Evolutionary conservation across 2,888 invertebrate species (phyloP).

Genomic region (Lamproptera curius): DNA sequence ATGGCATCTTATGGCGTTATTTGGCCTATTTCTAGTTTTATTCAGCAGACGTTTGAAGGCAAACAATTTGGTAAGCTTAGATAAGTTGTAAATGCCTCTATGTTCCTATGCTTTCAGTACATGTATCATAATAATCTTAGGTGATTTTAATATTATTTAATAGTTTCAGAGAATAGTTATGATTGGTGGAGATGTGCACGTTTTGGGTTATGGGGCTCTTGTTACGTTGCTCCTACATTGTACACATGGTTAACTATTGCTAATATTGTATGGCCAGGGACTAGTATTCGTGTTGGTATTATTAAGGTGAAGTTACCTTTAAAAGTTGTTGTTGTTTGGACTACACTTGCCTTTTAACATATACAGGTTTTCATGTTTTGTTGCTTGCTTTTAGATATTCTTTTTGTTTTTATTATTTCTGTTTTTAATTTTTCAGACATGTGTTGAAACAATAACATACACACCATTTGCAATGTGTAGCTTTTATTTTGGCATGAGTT

Average conservation of each 20-base stretch:
- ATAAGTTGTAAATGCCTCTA: slow-evolving; percentile 6
- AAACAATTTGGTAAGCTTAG: slow-evolving; percentile 76
- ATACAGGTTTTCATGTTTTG: too few species aligned
- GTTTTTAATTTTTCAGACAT: slow-evolving; percentile 72
- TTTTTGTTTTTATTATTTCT: not conserved
- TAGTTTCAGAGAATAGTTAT: slow-evolving; percentile 64
- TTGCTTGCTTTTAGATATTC: not conserved
- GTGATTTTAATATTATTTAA: too few species aligned
- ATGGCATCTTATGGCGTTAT: slow-evolving; percentile 85
- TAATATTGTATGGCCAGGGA: slow-evolving; percentile 86
- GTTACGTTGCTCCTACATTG: slow-evolving; percentile 89
- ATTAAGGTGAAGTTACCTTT: slow-evolving; percentile 78
- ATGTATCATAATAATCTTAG: slow-evolving; percentile 7
- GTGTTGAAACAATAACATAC: slow-evolving; percentile 86
- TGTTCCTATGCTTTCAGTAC: not conserved
- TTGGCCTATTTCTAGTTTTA: slow-evolving; percentile 85
- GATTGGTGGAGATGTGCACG: slow-evolving; percentile 84
- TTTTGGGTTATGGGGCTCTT: slow-evolving; percentile 88
- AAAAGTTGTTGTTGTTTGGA: not conserved
- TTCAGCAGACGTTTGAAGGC: slow-evolving; percentile 84
- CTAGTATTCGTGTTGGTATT: slow-evolving; percentile 82
- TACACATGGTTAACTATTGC: slow-evolving; percentile 89
- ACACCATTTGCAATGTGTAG: slow-evolving; percentile 87
- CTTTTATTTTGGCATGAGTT: slow-evolving; percentile 87
- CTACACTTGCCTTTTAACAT: too few species aligned